These are phyloP conservation scores for Prietella phreatophila DNA, from an alignment of 2,113 vertebrate genomes.

Conservation along the genomic window DNA sequence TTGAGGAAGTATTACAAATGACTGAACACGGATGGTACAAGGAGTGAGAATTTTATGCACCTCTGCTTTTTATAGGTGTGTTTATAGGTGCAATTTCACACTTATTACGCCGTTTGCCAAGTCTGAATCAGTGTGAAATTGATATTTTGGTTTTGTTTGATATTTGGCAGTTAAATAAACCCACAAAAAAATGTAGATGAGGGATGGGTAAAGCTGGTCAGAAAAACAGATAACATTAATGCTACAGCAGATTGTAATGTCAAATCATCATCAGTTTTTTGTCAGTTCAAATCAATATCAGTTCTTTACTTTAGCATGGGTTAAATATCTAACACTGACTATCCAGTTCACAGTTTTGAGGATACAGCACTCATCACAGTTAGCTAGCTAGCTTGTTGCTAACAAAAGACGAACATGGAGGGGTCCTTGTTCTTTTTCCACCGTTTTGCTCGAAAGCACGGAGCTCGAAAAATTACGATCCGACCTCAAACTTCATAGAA, in stretches of 20 bases:
- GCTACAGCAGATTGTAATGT: background rate
- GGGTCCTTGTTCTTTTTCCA: no score
- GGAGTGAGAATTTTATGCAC: background rate
- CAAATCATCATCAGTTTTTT: background rate
- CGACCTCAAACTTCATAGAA: background rate
- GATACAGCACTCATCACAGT: background rate
- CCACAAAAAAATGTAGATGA: background rate
- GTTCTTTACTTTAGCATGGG: background rate
- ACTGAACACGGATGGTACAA: background rate
- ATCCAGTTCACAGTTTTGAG: background rate
- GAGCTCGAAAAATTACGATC: background rate
- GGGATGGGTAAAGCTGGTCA: background rate
- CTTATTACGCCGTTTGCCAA: background rate
- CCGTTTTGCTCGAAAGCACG: background rate
- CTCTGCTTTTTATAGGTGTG: slow-evolving; percentile 3
- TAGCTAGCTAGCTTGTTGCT: no score
- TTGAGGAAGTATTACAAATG: background rate
- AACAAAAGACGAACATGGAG: no score
- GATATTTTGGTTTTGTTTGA: background rate
- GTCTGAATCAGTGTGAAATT: slow-evolving; percentile 3
- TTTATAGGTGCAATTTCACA: background rate
- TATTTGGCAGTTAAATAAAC: background rate
- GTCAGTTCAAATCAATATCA: background rate
- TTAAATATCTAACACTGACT: background rate
- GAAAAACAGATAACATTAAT: background rate